Conservation (phyloP, 1,140 invertebrate genomes). For the Chironomus striatipennis region DNA sequence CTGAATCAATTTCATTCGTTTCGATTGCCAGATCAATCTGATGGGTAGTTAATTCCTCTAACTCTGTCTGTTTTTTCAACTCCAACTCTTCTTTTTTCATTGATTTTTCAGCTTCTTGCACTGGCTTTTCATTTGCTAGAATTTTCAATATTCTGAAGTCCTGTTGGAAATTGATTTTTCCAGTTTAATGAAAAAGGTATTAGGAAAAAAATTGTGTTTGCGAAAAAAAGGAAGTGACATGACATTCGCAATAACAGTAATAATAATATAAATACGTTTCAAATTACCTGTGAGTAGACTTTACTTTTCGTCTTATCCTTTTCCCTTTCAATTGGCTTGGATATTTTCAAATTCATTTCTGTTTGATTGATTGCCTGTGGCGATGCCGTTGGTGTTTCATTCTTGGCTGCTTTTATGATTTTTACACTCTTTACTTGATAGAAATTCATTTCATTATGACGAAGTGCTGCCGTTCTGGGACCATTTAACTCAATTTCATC, state of each 20-base stretch:
- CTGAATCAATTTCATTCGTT: conserved; percentile 18
- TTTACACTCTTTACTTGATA: conserved; percentile 24
- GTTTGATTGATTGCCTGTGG: not conserved
- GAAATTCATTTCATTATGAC: conserved; percentile 22
- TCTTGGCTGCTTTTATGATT: conserved; percentile 25
- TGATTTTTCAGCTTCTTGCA: not conserved
- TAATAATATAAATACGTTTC: not conserved
- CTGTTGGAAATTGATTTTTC: conserved; percentile 8
- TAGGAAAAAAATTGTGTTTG: too few species aligned
- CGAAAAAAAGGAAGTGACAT: not conserved
- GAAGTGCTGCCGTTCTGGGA: conserved; percentile 24
- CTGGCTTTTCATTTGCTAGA: conserved; percentile 25
- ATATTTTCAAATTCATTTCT: not conserved
- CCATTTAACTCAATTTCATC: not conserved
- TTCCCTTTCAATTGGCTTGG: not conserved
- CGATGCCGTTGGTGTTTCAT: not conserved
- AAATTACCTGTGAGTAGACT: conserved; percentile 27
- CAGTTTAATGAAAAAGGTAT: too few species aligned
- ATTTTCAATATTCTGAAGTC: conserved; percentile 27
- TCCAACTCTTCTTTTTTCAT: not conserved
- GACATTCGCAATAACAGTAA: not conserved
- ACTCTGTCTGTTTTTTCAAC: not conserved
- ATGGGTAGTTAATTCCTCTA: not conserved
- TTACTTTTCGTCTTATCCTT: conserved; percentile 24
- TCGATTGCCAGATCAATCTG: not conserved